Evolutionary conservation across 2,888 invertebrate genomes (phyloP), one percentile per base, ranked within the genome.

Genomic region (Troilus luridus): DNA sequence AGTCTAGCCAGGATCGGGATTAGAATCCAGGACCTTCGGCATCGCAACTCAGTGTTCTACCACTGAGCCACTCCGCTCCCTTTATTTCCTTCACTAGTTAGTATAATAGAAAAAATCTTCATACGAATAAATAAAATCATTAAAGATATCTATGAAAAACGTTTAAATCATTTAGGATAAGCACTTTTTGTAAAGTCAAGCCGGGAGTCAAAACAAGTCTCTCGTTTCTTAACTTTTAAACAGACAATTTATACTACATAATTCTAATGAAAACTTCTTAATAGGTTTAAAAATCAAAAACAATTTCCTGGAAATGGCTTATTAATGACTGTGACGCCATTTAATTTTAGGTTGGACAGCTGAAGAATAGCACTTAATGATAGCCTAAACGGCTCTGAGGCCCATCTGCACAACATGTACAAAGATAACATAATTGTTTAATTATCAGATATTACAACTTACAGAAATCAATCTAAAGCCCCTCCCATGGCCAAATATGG

Each of bases 391-490:
- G 41, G 72, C 27, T 77, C 27, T 17, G 27, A 27, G 5, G 27
- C 41, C 27, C 27, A 77, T 77, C 72, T 77, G 72, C 27, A 77
- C 14, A 41, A 77, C 27, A 67, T 67, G 67, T 24, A 67, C 67
- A 24, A 24, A 67, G 67, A 77, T 77, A 77, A 77, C 27, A 41
- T 77, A 77, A 77, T 77, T 77, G 72, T 77, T 77, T 77, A 77
- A 77, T 77, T 77, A 77, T 41, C 27, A 41, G 17, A 41, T 41
- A 77, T 77, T 77, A 77, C 24, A 41, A 19, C 41, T 27, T 77
- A 77, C 17, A 77, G 72, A 41, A 77, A 77, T 77, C 72, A 77
- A 77, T 77, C 72, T 77, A 77, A 3, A 8, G 27, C 8, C 72
- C 72, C 41, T 41, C 72, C 41, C 6, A 9, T 27, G 72, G 17